Evolutionary conservation across 2,888 invertebrate species (phyloP).

Genomic region (Hermodice carunculata): DNA sequence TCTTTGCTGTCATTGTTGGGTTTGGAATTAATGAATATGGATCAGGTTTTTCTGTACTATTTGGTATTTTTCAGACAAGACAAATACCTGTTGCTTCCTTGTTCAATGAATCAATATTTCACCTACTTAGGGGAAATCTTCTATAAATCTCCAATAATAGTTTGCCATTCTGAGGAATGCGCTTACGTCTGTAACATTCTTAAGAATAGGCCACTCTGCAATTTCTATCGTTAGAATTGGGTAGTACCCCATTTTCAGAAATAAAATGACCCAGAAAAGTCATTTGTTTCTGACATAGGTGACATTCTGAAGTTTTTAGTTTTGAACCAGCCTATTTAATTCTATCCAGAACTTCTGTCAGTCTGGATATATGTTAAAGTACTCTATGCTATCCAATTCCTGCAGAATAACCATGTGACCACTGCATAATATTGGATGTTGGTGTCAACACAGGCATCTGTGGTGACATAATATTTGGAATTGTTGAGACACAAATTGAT

Average conservation of each 20-base stretch:
- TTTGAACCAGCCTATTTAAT: neutral
- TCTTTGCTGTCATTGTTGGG: too few relatives aligned
- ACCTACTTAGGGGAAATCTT: neutral
- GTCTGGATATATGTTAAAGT: neutral
- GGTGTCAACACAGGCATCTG: too few relatives aligned
- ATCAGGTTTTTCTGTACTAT: too few relatives aligned
- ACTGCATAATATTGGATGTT: too few relatives aligned
- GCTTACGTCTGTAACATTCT: neutral
- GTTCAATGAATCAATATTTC: neutral
- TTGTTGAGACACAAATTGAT: too few relatives aligned
- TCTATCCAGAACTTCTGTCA: neutral
- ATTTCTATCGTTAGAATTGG: neutral
- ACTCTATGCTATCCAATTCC: too few relatives aligned
- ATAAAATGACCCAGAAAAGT: neutral
- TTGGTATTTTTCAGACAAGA: neutral
- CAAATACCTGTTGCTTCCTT: neutral
- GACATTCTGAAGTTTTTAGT: neutral
- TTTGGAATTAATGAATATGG: too few relatives aligned
- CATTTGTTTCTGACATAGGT: neutral
- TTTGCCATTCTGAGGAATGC: neutral
- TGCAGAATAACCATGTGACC: too few relatives aligned
- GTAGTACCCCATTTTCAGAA: neutral
- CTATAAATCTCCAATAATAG: too few relatives aligned
- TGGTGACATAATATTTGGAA: too few relatives aligned
- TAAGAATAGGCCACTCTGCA: neutral